A percentile compares a stretch with the other conserved stretches of the same genome.
Conservation (phyloP, 2,888 invertebrate genomes). For the Caenorhabditis imperialis region DNA sequence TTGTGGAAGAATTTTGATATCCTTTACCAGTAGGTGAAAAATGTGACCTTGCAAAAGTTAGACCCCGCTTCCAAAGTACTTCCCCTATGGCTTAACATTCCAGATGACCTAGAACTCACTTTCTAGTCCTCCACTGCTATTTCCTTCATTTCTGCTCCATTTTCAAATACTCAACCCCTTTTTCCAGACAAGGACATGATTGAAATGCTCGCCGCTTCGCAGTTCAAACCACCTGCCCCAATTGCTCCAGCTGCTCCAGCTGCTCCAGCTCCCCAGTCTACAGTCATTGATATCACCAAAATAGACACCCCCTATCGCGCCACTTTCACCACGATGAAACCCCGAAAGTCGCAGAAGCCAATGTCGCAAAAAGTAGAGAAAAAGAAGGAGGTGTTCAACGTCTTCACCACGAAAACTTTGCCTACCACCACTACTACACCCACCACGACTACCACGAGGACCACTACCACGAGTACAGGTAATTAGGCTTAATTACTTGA, state of each 20-base stretch:
- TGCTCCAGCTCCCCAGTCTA: not conserved
- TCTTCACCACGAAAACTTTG: slow-evolving; percentile 30
- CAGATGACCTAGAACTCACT: no score
- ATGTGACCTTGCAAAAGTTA: no score
- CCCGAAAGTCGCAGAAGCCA: slow-evolving; percentile 36
- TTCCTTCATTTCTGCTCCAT: no score
- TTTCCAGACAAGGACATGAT: slow-evolving; percentile 39
- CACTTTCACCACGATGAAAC: slow-evolving; percentile 48
- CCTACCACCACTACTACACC: slow-evolving; percentile 10
- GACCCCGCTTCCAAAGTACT: no score
- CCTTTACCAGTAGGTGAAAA: no score
- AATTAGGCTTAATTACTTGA: not conserved
- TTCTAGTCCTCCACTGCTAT: no score
- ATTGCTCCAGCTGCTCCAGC: not conserved
- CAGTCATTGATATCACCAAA: slow-evolving; percentile 38
- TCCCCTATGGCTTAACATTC: no score
- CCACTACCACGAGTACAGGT: slow-evolving; percentile 27
- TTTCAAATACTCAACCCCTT: no score
- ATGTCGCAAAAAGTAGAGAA: slow-evolving; percentile 37
- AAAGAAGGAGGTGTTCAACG: slow-evolving; percentile 37
- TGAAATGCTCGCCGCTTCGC: slow-evolving; percentile 16
- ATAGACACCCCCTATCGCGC: slow-evolving; percentile 49
- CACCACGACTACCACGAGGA: slow-evolving; percentile 10
- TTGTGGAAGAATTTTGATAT: no score
- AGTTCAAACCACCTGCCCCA: slow-evolving; percentile 34